Base-by-base conservation (phyloP, 2,888 invertebrate genomes). In the Celastrina argiolus region DNA sequence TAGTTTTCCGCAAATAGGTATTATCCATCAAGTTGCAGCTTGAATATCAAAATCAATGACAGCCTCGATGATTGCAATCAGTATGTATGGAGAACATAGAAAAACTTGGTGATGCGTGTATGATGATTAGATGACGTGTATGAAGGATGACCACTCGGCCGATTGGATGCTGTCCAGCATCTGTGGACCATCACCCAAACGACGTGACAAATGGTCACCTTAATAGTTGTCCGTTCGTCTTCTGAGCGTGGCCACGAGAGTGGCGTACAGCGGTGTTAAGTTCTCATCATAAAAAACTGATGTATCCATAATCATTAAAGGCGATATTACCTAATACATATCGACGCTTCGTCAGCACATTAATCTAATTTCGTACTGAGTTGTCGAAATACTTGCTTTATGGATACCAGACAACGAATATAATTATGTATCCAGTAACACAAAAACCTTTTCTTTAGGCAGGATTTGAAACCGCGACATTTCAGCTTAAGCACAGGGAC, bases 111-210 rank as follows among this genome's bases (percentile, higher is more conserved):
- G 12, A 22, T 51, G 51, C n/a, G 31, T 16, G 16, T 58, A 31
- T 31, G n/a, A 58, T 31, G n/a, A 45, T 45, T 16, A 69, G 67
- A 72, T 69, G 67, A 67, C 51, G 67, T 56, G 42, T 56, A 34
- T 66, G 63, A 56, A 41, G 16, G 65, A 68, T 64, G 74, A 74
- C 80, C 80, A 82, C 79, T 82, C 74, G 68, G 76, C 73, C 77
- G 80, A 85, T 84, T 85, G 84, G 81, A 74, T 75, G 74, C 70
- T n/a, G 70, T 73, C 74, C 75, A 76, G 78, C 85, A 82, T 87
- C 87, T 89, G 89, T 79, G 75, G 76, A 79, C 72, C 79, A 81
- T 88, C 89, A 85, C 76, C 78, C 78, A 84, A 86, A 87, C 81
- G 87, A 82, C 84, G 78, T 77, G 87, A 89, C 79, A 86, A 87